A percentile compares a stretch with the other conserved stretches of the same genome.
Conservation (phyloP, 2,888 invertebrate species). For the Aplocera efformata region DNA sequence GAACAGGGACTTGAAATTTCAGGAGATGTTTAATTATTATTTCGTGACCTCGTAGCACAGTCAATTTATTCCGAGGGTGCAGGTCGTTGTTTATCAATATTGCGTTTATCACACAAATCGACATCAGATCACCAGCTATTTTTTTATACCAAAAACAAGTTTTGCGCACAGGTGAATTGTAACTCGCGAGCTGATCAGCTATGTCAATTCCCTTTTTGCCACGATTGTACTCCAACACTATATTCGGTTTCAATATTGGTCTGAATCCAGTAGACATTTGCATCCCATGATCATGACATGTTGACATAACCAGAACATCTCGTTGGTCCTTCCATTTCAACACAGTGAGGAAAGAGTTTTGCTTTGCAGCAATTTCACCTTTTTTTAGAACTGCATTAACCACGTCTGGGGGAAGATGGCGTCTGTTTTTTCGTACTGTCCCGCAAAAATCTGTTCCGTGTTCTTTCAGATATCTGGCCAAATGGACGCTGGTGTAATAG, state of each 20-base stretch:
- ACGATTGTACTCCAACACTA: conserved; percentile 19
- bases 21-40: conserved; percentile 7
- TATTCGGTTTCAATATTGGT: conserved; percentile 18
- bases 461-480: conserved; percentile 17
- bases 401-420: conserved; percentile 9
- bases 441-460: conserved; percentile 18
- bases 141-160: conserved; percentile 24
- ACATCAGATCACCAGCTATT: conserved; percentile 15
- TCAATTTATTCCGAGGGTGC: conserved; percentile 6
- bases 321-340: conserved; percentile 13
- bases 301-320: conserved; percentile 10
- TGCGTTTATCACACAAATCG: conserved; percentile 16
- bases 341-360: conserved; percentile 10
- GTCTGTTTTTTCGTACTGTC: conserved; percentile 15
- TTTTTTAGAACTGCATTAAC: conserved; percentile 6
- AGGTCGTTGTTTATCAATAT: conserved; percentile 18
- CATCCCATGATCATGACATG: conserved; percentile 17
- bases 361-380: conserved; percentile 11
- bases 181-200: conserved; percentile 23
- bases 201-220: conserved; percentile 22
- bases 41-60: conserved; percentile 5
- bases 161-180: conserved; percentile 20
- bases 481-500: conserved; percentile 15
- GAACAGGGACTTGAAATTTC: conserved; percentile 3
- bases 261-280: conserved; percentile 11